Evolutionary conservation across 2,888 invertebrate genomes (phyloP).

Genomic region (Drosophila picticornis): DNA sequence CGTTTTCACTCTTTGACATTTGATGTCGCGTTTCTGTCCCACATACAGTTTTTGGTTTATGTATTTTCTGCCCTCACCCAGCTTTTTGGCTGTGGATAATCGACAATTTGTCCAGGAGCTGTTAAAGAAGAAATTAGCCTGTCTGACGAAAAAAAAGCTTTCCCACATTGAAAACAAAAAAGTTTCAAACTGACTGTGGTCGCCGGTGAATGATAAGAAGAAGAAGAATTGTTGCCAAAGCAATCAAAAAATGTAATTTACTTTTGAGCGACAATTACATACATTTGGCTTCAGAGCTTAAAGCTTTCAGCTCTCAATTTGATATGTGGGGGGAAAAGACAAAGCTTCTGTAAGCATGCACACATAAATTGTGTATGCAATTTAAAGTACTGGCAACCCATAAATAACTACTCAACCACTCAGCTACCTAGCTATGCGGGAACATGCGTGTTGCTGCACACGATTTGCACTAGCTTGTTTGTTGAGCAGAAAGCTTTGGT

Average conservation of each 20-base stretch:
- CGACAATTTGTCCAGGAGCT: constrained; percentile 39
- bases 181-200: constrained; percentile 16
- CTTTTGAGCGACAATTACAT: constrained; percentile 33
- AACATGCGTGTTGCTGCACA: constrained; percentile 3
- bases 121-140: constrained; percentile 39
- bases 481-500: constrained; percentile 20
- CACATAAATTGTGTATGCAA: constrained; percentile 51
- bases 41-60: constrained; percentile 15
- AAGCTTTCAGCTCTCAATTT: constrained; percentile 36
- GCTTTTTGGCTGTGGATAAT: constrained; percentile 35
- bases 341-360: constrained; percentile 9
- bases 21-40: constrained; percentile 58
- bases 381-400: constrained; percentile 54
- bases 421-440: constrained; percentile 33
- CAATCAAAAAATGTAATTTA: constrained; percentile 11
- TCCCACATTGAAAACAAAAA: constrained; percentile 35
- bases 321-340: background rate
- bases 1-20: constrained; percentile 79
- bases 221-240: background rate
- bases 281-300: constrained; percentile 43
- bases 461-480: background rate
- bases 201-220: background rate
- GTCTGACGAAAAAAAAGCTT: constrained; percentile 37
- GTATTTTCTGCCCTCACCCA: constrained; percentile 19
- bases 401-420: constrained; percentile 47